A percentile compares a stretch with the other conserved stretches of the same genome.
Conservation (phyloP, 92 coral and sea anemone species). For the Palythoa caribaeorum region DNA sequence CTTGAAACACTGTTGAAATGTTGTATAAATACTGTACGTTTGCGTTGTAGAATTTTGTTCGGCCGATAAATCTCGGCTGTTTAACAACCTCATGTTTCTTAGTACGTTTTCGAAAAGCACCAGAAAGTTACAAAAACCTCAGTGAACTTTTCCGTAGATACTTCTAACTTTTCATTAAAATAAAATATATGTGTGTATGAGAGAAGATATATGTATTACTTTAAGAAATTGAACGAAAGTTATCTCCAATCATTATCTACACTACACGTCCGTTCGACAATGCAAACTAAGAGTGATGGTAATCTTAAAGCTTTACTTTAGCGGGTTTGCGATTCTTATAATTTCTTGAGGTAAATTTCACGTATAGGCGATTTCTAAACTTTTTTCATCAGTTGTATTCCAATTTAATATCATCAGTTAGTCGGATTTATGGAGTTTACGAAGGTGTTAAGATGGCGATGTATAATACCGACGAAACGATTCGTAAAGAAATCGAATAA, state of each 20-base stretch:
- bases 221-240: background rate
- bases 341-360: slow-evolving; percentile 23
- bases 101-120: background rate
- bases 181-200: background rate
- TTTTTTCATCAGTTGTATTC: slow-evolving; percentile 75
- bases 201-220: background rate
- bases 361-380: slow-evolving; percentile 32
- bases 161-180: background rate
- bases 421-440: slow-evolving; percentile 82
- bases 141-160: background rate
- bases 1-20: background rate
- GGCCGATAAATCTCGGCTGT: background rate
- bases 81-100: background rate
- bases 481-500: slow-evolving; percentile 32
- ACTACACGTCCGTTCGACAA: background rate
- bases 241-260: background rate
- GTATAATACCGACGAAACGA: slow-evolving; percentile 29
- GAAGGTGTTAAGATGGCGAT: slow-evolving; percentile 81
- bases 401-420: slow-evolving; percentile 77
- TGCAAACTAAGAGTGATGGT: background rate
- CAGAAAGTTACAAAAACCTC: background rate
- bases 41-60: background rate
- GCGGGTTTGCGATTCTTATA: background rate
- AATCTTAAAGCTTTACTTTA: background rate
- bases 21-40: background rate